Percentiles rank a stretch among this genome's conserved stretches.
These are phyloP conservation scores for Indicator maculatus DNA, from an alignment of 2,113 vertebrate genomes.

Conservation along the genomic window DNA sequence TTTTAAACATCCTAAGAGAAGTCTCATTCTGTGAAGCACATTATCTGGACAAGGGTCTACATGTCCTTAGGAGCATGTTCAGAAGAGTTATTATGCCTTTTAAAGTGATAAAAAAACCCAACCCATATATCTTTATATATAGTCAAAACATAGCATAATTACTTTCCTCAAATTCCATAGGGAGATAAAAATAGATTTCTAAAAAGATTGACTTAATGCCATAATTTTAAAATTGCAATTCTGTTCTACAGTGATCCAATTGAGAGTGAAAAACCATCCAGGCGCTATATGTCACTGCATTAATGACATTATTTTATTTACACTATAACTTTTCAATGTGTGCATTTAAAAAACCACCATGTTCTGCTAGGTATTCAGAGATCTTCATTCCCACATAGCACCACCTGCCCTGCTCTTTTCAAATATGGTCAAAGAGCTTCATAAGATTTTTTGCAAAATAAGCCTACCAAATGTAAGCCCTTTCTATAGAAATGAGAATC, in stretches of 20 bases:
- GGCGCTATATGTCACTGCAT: not conserved
- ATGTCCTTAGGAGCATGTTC: not conserved
- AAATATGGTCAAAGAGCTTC: not conserved
- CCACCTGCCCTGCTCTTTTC: not conserved
- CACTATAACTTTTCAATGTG: not conserved
- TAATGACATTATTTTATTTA: not conserved
- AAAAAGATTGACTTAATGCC: not conserved
- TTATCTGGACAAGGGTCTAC: not conserved
- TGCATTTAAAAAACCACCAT: not conserved
- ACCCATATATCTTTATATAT: rapidly evolving
- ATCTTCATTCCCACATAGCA: not conserved
- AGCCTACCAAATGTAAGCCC: not conserved
- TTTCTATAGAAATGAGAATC: not conserved
- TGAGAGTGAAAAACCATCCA: not conserved
- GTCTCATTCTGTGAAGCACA: not conserved
- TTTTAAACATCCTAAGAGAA: not conserved
- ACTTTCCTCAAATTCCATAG: not conserved
- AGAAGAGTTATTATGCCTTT: not conserved
- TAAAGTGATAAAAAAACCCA: not conserved
- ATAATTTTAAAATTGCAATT: not conserved
- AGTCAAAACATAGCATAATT: not conserved
- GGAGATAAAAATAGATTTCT: not conserved
- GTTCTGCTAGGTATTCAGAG: not conserved
- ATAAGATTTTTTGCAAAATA: not conserved
- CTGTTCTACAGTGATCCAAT: not conserved